Base-by-base conservation (phyloP, 2,113 vertebrate genomes). In the Alectura lathami region DNA sequence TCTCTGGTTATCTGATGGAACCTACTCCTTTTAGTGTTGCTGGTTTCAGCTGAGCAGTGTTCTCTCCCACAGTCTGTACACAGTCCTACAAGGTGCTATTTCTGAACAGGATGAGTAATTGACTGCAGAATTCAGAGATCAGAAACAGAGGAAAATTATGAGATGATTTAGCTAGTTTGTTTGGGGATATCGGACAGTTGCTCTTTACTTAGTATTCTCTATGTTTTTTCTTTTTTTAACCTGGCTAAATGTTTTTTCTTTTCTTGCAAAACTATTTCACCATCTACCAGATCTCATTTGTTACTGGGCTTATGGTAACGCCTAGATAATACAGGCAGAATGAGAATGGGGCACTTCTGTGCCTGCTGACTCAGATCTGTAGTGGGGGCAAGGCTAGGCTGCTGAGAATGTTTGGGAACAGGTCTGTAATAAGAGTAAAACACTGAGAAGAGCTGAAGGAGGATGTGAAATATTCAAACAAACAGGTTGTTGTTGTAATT, bases 1-100 rank as follows among this genome's bases (percentile, higher is more conserved):
- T 69, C 57, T 69, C 72, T 83, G 42, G 7, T 91, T 88, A 88
- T 96, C 83, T 90, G 86, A 74, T 95, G 50, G 63, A 93, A 86
- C 34, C 76, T 67, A 42, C 59, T 77, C 15, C 13, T 88, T 85
- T 91, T 80, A 93, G 70, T 73, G 83, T 81, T 88, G 45, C 67
- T 77, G 80, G 69, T 24, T 94, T 86, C 40, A 69, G 23, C 68
- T 86, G 42, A 70, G 32, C 50, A 59, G 26, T 88, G 38, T 86
- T 95, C 62, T 72, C 30, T 86, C 40, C 79, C 59, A 45, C 56
- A 78, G 45, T 91, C 40, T 89, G 43, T 91, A 38, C 27, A 86
- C 36, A 53, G 54, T 84, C 74, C 77, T 76, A 67, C 74, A 86
- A 86, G 43, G 32, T 88, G 16, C 68, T 88, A 13, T 94, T 94